phyloP scores from a whole-genome alignment of 2,113 vertebrate species.

The Callocephalon fimbriatum region DNA sequence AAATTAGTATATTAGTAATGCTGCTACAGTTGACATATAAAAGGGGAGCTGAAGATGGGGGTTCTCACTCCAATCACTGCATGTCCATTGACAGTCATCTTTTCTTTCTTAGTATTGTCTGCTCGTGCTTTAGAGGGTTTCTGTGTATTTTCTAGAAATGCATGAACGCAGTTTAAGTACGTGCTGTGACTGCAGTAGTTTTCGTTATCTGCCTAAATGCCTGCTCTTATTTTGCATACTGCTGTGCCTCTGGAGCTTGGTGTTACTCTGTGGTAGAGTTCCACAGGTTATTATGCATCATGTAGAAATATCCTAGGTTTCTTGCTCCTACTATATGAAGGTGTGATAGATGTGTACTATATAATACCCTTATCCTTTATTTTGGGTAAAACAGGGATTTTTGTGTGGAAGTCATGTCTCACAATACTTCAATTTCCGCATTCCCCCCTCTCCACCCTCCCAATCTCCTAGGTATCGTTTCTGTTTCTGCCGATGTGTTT shows the following conservation, averaged over 20 bases:
- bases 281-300: background rate
- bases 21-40: slow-evolving; percentile 14
- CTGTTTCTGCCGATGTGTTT: background rate
- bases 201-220: background rate
- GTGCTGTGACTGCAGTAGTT: background rate
- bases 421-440: background rate
- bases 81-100: background rate
- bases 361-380: background rate
- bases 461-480: background rate
- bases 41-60: background rate
- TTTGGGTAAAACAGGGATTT: background rate
- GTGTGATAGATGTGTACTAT: background rate
- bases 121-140: background rate
- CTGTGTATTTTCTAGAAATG: background rate
- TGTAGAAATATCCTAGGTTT: background rate
- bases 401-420: background rate
- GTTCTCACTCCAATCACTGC: background rate
- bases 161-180: background rate
- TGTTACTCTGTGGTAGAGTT: background rate
- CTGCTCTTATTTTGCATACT: background rate
- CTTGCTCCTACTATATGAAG: background rate
- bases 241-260: background rate
- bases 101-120: background rate
- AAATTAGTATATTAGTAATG: slow-evolving; percentile 70
- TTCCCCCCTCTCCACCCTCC: rapidly evolving